Base-by-base conservation (phyloP, 2,113 vertebrate genomes). In the Pachycephala philippinensis region DNA sequence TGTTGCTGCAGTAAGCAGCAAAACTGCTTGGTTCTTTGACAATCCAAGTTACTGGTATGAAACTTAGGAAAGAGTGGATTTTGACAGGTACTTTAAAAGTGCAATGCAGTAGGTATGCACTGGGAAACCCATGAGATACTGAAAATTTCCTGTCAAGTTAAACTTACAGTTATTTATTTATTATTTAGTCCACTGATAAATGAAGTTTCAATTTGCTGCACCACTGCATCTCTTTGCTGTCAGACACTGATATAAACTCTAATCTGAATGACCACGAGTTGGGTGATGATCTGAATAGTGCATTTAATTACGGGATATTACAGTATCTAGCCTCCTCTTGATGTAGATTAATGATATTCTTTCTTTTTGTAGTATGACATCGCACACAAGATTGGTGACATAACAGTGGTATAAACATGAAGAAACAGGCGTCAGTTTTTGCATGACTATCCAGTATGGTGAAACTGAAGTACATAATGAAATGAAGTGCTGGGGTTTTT, bases 381-480 rank as follows among this genome's bases (percentile, higher is more conserved):
- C 57, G 53, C 93, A 97, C 96, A 96, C 93, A 81, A 97, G 97
- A 97, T 92, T 97, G 97, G 97, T 97, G 98, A 97, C 88, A 95
- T 98, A 95, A 98, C 98, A 89, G 97, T 97, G 97, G 98, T 98
- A 88, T 98, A 98, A 97, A 63, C 90, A 86, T 95, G 97, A 97
- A 98, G 96, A 93, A 96, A 80, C 94, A 75, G 94, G 79, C 93
- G 87, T 53, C 93, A 79, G 56, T 92, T 90, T 96, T 95, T 92
- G 93, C 90, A 93, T 97, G 96, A 95, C 72, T 97, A 94, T 95
- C 89, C 94, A 91, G 76, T 95, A 37, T 82, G 97, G 97, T 98
- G 96, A 97, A 97, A 96, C 80, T 96, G 85, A 97, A 98, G 96
- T 92, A 91, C 84, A 90, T 69, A 94, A 85, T 87, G 89, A 94